phyloP scores from a whole-genome alignment of 1,140 invertebrate species.

The Acromyrmex charruanus region DNA sequence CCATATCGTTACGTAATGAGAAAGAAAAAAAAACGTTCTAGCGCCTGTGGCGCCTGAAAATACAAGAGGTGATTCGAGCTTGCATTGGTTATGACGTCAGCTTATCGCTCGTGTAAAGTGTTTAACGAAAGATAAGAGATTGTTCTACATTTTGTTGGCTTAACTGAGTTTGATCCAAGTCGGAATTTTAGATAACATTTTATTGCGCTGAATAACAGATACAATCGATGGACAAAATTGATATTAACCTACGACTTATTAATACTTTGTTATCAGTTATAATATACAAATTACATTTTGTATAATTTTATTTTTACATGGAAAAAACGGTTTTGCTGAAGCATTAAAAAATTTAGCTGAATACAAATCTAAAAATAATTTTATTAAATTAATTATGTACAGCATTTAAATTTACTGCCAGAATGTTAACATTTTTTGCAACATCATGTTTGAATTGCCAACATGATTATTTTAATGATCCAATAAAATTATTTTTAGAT shows the following conservation, averaged over 20 bases:
- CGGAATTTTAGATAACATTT: constrained; percentile 28
- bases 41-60: not conserved
- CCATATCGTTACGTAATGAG: constrained; percentile 20
- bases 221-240: not conserved
- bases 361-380: no score
- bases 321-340: no score
- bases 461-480: no score
- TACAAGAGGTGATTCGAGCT: constrained; percentile 8
- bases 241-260: constrained; percentile 20
- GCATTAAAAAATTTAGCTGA: no score
- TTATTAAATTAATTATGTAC: no score
- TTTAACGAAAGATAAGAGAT: constrained; percentile 40
- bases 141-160: constrained; percentile 26
- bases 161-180: constrained; percentile 11
- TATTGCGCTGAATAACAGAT: not conserved
- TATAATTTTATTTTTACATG: not conserved
- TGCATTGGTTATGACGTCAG: constrained; percentile 9
- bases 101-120: constrained; percentile 29
- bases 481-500: no score
- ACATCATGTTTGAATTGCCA: no score
- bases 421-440: no score
- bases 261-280: not conserved
- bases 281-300: not conserved
- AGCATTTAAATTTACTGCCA: no score
- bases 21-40: not conserved